phyloP scores from a whole-genome alignment of 1,140 invertebrate genomes.

The Wiebesia pumilae region DNA sequence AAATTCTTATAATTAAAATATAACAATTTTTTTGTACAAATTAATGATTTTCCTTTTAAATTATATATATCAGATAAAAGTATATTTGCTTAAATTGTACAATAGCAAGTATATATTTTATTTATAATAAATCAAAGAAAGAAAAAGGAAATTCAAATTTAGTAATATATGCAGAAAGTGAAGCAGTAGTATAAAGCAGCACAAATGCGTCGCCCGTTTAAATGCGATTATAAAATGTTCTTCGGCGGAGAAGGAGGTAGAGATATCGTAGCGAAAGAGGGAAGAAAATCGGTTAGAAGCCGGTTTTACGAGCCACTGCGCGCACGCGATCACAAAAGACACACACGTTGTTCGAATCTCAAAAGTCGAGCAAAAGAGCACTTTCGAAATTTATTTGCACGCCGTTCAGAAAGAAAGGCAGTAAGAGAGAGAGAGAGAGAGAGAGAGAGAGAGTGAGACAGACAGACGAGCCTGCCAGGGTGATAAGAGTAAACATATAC shows the following conservation, averaged over 20 bases:
- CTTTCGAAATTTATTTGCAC: slow-evolving; percentile 42
- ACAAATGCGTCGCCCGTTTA: slow-evolving; percentile 25
- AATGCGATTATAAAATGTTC: slow-evolving; percentile 45
- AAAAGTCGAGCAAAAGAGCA: slow-evolving; percentile 10
- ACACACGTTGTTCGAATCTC: slow-evolving; percentile 44
- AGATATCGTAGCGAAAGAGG: not conserved
- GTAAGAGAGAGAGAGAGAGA: slow-evolving; percentile 5
- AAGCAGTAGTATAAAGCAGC: slow-evolving; percentile 1
- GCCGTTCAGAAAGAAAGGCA: not conserved
- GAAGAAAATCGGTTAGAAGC: slow-evolving; percentile 43
- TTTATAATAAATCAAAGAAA: not conserved
- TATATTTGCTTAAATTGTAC: not conserved
- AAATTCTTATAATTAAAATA: not conserved
- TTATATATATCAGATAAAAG: not conserved
- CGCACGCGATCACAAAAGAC: slow-evolving; percentile 15
- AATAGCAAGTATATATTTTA: not conserved
- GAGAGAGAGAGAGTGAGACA: not conserved
- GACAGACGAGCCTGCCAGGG: slow-evolving; percentile 26
- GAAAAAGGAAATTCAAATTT: not conserved
- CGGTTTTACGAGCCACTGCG: slow-evolving; percentile 47
- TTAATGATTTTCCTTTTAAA: not conserved
- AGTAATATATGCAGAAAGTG: not conserved
- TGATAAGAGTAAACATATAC: slow-evolving; percentile 38
- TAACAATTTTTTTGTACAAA: no score
- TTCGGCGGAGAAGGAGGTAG: not conserved